phyloP scores from a whole-genome alignment of 2,888 invertebrate species.

The Gerris lacustris region DNA sequence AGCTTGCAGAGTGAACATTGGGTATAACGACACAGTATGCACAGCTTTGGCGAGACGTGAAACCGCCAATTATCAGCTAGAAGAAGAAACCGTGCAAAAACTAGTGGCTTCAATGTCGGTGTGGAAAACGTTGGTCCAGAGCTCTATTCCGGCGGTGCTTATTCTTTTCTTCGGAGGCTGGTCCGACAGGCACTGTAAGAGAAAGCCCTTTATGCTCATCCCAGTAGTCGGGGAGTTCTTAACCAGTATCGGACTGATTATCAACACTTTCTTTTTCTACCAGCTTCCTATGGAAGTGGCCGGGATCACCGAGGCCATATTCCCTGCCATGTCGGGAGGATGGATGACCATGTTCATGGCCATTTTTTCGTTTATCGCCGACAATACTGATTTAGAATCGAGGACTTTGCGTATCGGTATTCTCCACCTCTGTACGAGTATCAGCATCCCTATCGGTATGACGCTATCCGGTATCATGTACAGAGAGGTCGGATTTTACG shows the following conservation, averaged over 20 bases:
- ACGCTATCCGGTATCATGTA: slow-evolving; percentile 68
- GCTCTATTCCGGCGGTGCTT: slow-evolving; percentile 64
- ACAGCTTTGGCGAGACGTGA: slow-evolving; percentile 61
- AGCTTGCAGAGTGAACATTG: slow-evolving; percentile 70
- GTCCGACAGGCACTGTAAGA: slow-evolving; percentile 47
- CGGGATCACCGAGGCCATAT: slow-evolving; percentile 65
- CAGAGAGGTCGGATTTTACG: slow-evolving; percentile 47
- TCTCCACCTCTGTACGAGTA: slow-evolving; percentile 74
- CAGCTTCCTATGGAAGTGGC: slow-evolving; percentile 64
- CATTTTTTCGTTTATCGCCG: slow-evolving; percentile 77
- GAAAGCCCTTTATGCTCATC: slow-evolving; percentile 70
- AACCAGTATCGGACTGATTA: slow-evolving; percentile 61
- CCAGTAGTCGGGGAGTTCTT: slow-evolving; percentile 70
- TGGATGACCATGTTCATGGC: slow-evolving; percentile 88
- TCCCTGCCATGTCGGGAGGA: slow-evolving; percentile 69
- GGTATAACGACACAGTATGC: slow-evolving; percentile 58
- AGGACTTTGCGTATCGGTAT: slow-evolving; percentile 76
- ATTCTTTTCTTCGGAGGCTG: slow-evolving; percentile 69
- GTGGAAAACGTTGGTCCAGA: slow-evolving; percentile 76
- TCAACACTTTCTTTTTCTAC: slow-evolving; percentile 62
- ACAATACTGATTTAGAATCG: slow-evolving; percentile 70
- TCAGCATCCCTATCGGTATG: slow-evolving; percentile 80
- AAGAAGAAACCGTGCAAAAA: slow-evolving; percentile 56
- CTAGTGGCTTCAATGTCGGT: slow-evolving; percentile 68
- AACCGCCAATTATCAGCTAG: slow-evolving; percentile 49